phyloP scores from a whole-genome alignment of 2,888 invertebrate species.

The Epinotia bilunana region DNA sequence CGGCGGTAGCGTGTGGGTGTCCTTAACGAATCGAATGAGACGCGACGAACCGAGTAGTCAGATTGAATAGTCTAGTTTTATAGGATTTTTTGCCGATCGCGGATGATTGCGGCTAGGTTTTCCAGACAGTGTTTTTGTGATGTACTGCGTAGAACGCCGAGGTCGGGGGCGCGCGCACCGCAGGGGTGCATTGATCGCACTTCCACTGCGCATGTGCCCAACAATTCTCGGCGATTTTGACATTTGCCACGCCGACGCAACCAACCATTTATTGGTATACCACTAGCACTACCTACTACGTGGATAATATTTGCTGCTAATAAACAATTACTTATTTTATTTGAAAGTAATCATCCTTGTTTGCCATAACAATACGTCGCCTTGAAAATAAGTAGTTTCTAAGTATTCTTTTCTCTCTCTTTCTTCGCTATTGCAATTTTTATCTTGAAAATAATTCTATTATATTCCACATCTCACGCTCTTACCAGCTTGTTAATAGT shows the following conservation, averaged over 20 bases:
- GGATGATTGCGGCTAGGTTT: constrained; percentile 61
- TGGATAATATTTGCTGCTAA: constrained; percentile 1
- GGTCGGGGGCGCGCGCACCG: constrained; percentile 76
- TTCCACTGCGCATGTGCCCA: constrained; percentile 75
- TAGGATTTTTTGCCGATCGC: constrained; percentile 62
- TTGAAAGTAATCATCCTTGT: constrained; percentile 24
- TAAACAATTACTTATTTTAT: constrained; percentile 21
- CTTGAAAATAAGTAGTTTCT: constrained; percentile 24
- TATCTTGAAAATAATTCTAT: constrained; percentile 22
- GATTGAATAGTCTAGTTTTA: constrained; percentile 36
- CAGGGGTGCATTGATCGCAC: constrained; percentile 80
- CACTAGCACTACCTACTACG: background rate
- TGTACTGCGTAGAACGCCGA: constrained; percentile 78
- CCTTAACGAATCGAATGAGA: constrained; percentile 70
- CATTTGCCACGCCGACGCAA: constrained; percentile 60
- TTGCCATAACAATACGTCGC: constrained; percentile 18
- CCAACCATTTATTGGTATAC: constrained; percentile 26
- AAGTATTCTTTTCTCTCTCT: too few relatives aligned
- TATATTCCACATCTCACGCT: constrained; percentile 52
- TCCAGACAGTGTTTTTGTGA: constrained; percentile 71
- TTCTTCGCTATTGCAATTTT: too few relatives aligned
- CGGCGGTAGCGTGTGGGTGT: constrained; percentile 76
- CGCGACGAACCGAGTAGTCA: constrained; percentile 72
- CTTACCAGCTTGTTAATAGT: constrained; percentile 49
- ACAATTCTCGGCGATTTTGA: constrained; percentile 71